Evolutionary conservation across 1,140 invertebrate species (phyloP).

Genomic region (Andricus grossulariae): DNA sequence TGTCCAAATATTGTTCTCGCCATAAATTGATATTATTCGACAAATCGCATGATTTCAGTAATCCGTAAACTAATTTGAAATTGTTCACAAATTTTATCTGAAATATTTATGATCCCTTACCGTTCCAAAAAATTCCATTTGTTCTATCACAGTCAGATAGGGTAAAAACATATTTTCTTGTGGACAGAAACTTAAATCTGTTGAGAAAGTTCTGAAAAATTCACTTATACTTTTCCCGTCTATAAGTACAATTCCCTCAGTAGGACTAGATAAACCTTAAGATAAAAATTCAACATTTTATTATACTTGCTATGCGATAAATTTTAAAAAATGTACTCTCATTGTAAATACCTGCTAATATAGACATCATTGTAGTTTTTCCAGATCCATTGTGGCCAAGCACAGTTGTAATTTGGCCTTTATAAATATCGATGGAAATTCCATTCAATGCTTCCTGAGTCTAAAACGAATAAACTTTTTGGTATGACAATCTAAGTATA

Average conservation of each 20-base stretch:
- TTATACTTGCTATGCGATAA: neutral
- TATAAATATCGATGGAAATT: conserved; percentile 80
- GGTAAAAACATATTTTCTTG: conserved; percentile 97
- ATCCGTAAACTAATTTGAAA: too few relatives aligned
- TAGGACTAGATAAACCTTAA: conserved; percentile 79
- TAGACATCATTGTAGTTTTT: conserved; percentile 87
- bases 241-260: conserved; percentile 80
- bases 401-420: conserved; percentile 83
- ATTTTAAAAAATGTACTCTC: conserved; percentile 32
- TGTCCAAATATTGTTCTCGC: too few relatives aligned
- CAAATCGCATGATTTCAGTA: too few relatives aligned
- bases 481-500: neutral
- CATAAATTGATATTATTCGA: too few relatives aligned
- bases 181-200: conserved; percentile 88
- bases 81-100: too few relatives aligned
- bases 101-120: conserved; percentile 67
- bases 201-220: conserved; percentile 73
- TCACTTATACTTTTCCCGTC: conserved; percentile 80
- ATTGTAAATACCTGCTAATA: conserved; percentile 77
- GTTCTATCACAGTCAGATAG: conserved; percentile 91
- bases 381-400: conserved; percentile 91
- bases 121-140: conserved; percentile 90
- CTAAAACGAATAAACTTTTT: conserved; percentile 42
- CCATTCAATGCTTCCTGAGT: conserved; percentile 68
- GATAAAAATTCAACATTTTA: conserved; percentile 25